Evolutionary conservation across 2,113 vertebrate species (phyloP).

Genomic region (Dasyprocta punctata): DNA sequence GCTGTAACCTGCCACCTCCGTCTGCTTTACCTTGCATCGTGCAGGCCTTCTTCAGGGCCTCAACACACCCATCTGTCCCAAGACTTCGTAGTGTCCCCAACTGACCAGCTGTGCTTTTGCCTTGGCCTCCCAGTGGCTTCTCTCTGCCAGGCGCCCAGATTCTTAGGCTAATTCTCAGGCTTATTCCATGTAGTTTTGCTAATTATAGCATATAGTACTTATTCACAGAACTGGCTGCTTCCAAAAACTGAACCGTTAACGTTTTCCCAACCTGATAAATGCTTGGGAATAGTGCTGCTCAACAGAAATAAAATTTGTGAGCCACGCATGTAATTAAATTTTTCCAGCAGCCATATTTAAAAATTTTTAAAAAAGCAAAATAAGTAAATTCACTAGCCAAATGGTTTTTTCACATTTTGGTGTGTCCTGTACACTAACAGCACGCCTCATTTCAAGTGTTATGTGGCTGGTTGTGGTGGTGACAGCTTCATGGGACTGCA

Average conservation of each 20-base stretch:
- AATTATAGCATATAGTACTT: neutral
- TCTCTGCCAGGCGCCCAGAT: neutral
- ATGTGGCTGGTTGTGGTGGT: neutral
- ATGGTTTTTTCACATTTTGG: neutral
- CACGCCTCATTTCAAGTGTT: neutral
- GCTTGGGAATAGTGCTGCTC: neutral
- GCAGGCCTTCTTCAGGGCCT: rapidly evolving
- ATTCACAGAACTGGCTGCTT: neutral
- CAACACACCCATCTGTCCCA: rapidly evolving
- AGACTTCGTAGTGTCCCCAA: no score
- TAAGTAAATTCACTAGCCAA: neutral
- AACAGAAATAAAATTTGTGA: neutral
- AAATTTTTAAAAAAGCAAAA: neutral
- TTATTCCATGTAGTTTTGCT: neutral
- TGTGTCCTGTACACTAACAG: neutral
- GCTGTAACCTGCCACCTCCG: neutral
- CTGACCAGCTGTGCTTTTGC: neutral
- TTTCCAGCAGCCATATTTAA: neutral
- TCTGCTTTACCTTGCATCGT: neutral
- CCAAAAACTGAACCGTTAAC: neutral
- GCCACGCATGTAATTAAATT: neutral
- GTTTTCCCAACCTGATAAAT: neutral
- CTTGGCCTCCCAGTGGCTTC: neutral
- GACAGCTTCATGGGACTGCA: neutral
- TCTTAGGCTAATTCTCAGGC: neutral